Evolutionary conservation across 2,113 vertebrate genomes (phyloP), one percentile per base, ranked within the genome.

Genomic region (Hippocampus abdominalis): DNA sequence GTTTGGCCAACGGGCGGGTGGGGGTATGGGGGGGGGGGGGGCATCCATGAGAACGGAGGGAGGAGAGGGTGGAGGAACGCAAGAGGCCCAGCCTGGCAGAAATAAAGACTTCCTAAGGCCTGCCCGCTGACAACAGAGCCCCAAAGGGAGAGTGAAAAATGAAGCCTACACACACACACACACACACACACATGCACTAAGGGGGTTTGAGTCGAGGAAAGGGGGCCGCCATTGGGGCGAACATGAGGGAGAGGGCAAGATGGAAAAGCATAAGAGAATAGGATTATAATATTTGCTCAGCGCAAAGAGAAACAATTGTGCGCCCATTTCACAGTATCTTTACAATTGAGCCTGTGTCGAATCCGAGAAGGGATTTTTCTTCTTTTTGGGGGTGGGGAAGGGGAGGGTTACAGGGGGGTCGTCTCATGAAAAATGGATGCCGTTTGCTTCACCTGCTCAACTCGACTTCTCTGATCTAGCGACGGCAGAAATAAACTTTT

Each of bases 31-130:
- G 29, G 27, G 60, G 36, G 36, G 94, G 93, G 94, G 89, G 93
- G 93, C 94, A 94, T 93, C 93, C 94, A 94, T 95, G 95, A 97
- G 95, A 97, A 97, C 91, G 92, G 93, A 92, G 94, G 93, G 93
- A 68, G 61, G 61, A 90, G 90, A 94, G 94, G 96, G 94, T 94
- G 94, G 95, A 96, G 94, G 94, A 95, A 94, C 93, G 92, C 91
- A 94, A 96, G 95, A 96, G 96, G 95, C 96, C 95, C 94, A 92
- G 93, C 93, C 93, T 94, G 92, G 93, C 94, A 95, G 94, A 98
- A 96, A 98, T 96, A 98, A 98, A 98, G 96, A 97, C 95, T 98
- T 97, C 94, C 94, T 92, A 96, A 91, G 95, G 95, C 94, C 93
- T 95, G 94, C 93, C 95, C 94, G 92, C 94, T 96, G 95, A 96